Percentiles rank a stretch among this genome's conserved stretches.
phyloP scores from a whole-genome alignment of 2,888 invertebrate species.

The Hydropsyche betteni region DNA sequence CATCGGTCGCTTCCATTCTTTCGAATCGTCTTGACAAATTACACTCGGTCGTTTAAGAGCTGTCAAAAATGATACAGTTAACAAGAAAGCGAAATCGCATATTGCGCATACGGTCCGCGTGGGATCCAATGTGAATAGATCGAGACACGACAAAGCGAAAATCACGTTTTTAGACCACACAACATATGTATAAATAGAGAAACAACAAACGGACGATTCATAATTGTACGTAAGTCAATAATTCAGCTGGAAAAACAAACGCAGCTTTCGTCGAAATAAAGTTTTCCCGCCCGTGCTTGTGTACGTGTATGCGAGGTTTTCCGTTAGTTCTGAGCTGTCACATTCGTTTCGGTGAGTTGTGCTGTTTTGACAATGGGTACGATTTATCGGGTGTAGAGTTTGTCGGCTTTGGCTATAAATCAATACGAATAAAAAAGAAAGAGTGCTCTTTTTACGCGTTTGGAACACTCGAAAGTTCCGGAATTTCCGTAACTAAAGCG shows the following conservation, averaged over 20 bases:
- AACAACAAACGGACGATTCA: not conserved
- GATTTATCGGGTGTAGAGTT: slow-evolving; percentile 45
- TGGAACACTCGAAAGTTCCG: too few species aligned
- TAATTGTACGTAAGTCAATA: slow-evolving; percentile 13
- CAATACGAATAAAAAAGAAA: slow-evolving; percentile 30
- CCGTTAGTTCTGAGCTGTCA: slow-evolving; percentile 5
- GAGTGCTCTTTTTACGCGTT: not conserved
- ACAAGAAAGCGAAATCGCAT: slow-evolving; percentile 37
- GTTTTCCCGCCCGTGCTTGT: not conserved
- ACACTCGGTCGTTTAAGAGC: slow-evolving; percentile 31
- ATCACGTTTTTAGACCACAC: not conserved
- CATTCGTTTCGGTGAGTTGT: slow-evolving; percentile 39
- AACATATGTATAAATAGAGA: not conserved
- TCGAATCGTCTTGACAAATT: slow-evolving; percentile 35
- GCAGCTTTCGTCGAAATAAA: slow-evolving; percentile 1
- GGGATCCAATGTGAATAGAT: slow-evolving; percentile 33
- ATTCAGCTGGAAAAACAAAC: slow-evolving; percentile 23
- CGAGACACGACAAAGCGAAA: slow-evolving; percentile 1
- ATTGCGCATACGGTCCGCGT: slow-evolving; percentile 28
- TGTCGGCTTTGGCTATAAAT: slow-evolving; percentile 36
- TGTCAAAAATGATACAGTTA: slow-evolving; percentile 40
- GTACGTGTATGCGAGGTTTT: not conserved
- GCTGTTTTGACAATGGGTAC: slow-evolving; percentile 44
- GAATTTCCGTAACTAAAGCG: too few species aligned
- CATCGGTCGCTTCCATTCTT: slow-evolving; percentile 1